Evolutionary conservation across 2,888 invertebrate genomes (phyloP).

Genomic region (Tetramorium bicarinatum): DNA sequence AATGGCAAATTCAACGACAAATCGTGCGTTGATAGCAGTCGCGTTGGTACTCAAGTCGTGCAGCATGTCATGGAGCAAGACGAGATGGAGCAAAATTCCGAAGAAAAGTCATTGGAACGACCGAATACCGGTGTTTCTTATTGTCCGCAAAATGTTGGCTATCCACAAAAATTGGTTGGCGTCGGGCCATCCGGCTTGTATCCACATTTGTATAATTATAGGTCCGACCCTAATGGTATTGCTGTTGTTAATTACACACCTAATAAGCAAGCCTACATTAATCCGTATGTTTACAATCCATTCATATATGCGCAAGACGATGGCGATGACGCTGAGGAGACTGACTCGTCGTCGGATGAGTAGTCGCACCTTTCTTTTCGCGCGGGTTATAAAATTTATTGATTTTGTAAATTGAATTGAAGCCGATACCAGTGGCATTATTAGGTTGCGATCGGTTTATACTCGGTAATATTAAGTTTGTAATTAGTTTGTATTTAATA

Average conservation of each 20-base stretch:
- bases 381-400: conserved; percentile 59
- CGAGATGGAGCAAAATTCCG: conserved; percentile 58
- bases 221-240: conserved; percentile 79
- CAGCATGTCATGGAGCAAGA: conserved; percentile 63
- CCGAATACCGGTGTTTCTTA: conserved; percentile 63
- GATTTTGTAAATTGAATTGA: conserved; percentile 68
- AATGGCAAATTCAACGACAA: conserved; percentile 63
- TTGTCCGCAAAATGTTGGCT: conserved; percentile 64
- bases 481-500: conserved; percentile 85
- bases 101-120: conserved; percentile 66
- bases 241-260: conserved; percentile 83
- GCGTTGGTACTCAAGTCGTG: conserved; percentile 50
- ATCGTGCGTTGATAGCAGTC: conserved; percentile 53
- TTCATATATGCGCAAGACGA: conserved; percentile 76
- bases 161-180: conserved; percentile 77
- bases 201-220: conserved; percentile 83
- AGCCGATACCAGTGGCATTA: conserved; percentile 66
- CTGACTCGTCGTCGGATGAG: conserved; percentile 81
- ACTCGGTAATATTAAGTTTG: conserved; percentile 84
- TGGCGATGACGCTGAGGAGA: conserved; percentile 75
- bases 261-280: conserved; percentile 81
- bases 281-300: conserved; percentile 81
- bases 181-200: conserved; percentile 80
- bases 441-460: conserved; percentile 61
- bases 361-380: conserved; percentile 67